Conservation (phyloP, 2,888 invertebrate species). For the Pristionchus entomophagus region DNA sequence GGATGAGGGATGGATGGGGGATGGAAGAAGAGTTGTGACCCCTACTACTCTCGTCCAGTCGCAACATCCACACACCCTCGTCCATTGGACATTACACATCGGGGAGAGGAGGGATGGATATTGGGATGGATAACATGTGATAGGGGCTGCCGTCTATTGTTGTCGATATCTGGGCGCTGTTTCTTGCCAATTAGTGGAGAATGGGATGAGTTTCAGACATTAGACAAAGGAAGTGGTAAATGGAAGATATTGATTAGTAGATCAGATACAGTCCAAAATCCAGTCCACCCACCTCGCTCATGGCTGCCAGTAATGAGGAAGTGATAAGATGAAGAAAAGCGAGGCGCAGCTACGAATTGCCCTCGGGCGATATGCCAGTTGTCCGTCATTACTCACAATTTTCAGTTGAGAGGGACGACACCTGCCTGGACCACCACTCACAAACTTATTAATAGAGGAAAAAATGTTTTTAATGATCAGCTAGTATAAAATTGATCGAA, state of each 20-base stretch:
- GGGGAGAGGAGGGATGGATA: not conserved
- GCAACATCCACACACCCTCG: not conserved
- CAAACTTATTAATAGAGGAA: not conserved
- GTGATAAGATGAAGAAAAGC: not conserved
- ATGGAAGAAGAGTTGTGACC: not conserved
- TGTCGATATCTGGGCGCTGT: too few relatives aligned
- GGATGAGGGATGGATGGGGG: not conserved
- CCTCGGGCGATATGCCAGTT: not conserved
- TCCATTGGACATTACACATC: not conserved
- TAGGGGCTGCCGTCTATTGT: too few relatives aligned
- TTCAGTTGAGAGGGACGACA: not conserved
- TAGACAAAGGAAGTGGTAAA: not conserved
- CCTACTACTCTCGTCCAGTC: not conserved
- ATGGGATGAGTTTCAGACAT: not conserved
- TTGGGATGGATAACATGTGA: not conserved
- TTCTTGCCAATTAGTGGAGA: too few relatives aligned
- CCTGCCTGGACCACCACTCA: slow-evolving; percentile 16
- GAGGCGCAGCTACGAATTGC: slow-evolving; percentile 3
- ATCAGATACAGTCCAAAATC: too few relatives aligned
- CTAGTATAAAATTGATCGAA: too few relatives aligned
- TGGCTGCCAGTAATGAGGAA: not conserved
- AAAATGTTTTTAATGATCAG: too few relatives aligned
- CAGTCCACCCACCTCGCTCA: slow-evolving; percentile 21
- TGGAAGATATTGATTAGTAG: too few relatives aligned
- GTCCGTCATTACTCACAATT: not conserved